phyloP scores from a whole-genome alignment of 2,888 invertebrate genomes.

The Fragum sueziense region DNA sequence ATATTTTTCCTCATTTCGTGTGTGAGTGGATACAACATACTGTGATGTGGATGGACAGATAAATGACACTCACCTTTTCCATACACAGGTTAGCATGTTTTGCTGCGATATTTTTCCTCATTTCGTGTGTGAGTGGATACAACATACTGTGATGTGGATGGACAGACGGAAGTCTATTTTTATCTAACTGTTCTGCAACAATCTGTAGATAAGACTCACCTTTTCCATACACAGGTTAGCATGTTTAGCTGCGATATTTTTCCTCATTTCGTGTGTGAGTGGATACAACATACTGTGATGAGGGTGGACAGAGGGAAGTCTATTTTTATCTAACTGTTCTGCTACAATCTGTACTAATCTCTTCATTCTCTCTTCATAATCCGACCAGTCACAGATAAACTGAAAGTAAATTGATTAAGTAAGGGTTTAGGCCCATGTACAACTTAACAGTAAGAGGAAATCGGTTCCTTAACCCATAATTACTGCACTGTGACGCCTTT shows the following conservation, averaged over 20 bases:
- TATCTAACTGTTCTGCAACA: slow-evolving; percentile 96
- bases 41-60: slow-evolving; percentile 99
- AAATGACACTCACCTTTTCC: slow-evolving; percentile 93
- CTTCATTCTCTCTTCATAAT: slow-evolving; percentile 96
- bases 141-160: slow-evolving; percentile 99
- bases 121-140: slow-evolving; percentile 97
- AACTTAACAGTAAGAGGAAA: too few relatives aligned
- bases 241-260: slow-evolving; percentile 96
- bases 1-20: slow-evolving; percentile 97
- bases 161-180: slow-evolving; percentile 96
- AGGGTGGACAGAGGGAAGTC: slow-evolving; percentile 98
- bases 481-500: too few relatives aligned
- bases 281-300: slow-evolving; percentile 99
- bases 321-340: slow-evolving; percentile 95
- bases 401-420: too few relatives aligned
- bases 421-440: too few relatives aligned
- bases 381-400: slow-evolving; percentile 99
- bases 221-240: slow-evolving; percentile 98
- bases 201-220: slow-evolving; percentile 86
- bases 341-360: slow-evolving; percentile 95
- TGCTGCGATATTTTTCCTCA: slow-evolving; percentile 96
- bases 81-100: slow-evolving; percentile 97
- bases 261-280: slow-evolving; percentile 95
- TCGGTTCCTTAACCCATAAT: too few relatives aligned
- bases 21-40: slow-evolving; percentile 99